These are phyloP conservation scores for Pycnonotus jocosus DNA, from an alignment of 2,113 vertebrate genomes.

Conservation along the genomic window DNA sequence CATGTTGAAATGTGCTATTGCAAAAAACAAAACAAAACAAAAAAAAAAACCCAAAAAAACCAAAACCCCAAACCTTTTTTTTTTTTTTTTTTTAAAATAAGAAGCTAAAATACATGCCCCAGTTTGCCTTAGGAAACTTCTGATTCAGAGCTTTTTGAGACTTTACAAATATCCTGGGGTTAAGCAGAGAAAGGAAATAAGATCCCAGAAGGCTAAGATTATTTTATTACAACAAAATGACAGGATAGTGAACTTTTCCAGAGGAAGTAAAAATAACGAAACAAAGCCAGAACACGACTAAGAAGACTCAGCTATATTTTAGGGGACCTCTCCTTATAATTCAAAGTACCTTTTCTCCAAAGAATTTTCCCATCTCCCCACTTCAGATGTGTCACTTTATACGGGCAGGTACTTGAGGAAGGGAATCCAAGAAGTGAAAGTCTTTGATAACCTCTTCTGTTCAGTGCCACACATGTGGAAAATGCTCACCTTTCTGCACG, in stretches of 20 bases:
- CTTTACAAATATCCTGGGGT: background rate
- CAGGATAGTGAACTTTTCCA: constrained; percentile 20
- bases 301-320: background rate
- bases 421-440: background rate
- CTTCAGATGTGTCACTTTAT: background rate
- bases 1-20: background rate
- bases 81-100: background rate
- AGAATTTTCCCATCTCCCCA: background rate
- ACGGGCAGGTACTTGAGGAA: background rate
- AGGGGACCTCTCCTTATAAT: background rate
- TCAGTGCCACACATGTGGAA: background rate
- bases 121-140: background rate
- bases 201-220: constrained; percentile 19
- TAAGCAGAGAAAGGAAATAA: constrained; percentile 22
- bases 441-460: background rate
- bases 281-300: background rate
- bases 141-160: constrained; percentile 24
- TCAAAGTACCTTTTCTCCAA: background rate
- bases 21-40: background rate
- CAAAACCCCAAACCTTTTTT: background rate
- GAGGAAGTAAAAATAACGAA: constrained; percentile 5
- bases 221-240: constrained; percentile 35
- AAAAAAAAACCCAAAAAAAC: background rate
- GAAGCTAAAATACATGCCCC: background rate
- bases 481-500: background rate